A percentile compares a stretch with the other conserved stretches of the same genome.
Conservation (phyloP, 1,140 invertebrate genomes). For the Aplysia californica region DNA sequence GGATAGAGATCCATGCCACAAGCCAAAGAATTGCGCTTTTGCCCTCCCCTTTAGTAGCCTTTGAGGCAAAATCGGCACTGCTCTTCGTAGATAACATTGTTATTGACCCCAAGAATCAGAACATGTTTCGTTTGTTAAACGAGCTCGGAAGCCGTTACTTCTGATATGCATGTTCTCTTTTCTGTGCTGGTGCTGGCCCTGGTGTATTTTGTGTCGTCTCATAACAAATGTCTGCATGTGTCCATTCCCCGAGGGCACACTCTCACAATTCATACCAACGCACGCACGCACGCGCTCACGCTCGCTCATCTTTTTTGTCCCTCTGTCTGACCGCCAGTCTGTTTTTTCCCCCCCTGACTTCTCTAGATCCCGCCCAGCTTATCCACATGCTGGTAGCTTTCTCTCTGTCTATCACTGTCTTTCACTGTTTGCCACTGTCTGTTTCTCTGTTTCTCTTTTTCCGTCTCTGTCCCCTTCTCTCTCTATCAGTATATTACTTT, state of each 20-base stretch:
- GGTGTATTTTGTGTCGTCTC: background rate
- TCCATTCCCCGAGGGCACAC: background rate
- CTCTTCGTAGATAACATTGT: background rate
- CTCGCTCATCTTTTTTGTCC: background rate
- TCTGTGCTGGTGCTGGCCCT: background rate
- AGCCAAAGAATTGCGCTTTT: too few relatives aligned
- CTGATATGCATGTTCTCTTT: background rate
- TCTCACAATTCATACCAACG: background rate
- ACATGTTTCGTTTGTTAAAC: background rate
- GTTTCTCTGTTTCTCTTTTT: background rate
- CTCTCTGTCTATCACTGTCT: slow-evolving; percentile 4
- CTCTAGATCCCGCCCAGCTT: background rate
- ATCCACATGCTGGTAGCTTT: too few relatives aligned
- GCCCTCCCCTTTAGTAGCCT: background rate
- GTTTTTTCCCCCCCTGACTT: background rate
- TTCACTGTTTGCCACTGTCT: background rate
- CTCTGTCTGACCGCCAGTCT: too few relatives aligned
- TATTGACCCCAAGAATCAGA: background rate
- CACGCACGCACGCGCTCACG: background rate
- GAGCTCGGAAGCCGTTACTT: background rate
- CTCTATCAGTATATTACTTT: too few relatives aligned
- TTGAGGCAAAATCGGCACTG: background rate
- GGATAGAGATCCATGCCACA: too few relatives aligned
- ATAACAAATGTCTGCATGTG: background rate
- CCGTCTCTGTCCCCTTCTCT: slow-evolving; percentile 1